These are phyloP conservation scores for Coelopa pilipes DNA, from an alignment of 2,888 invertebrate genomes.

Conservation along the genomic window DNA sequence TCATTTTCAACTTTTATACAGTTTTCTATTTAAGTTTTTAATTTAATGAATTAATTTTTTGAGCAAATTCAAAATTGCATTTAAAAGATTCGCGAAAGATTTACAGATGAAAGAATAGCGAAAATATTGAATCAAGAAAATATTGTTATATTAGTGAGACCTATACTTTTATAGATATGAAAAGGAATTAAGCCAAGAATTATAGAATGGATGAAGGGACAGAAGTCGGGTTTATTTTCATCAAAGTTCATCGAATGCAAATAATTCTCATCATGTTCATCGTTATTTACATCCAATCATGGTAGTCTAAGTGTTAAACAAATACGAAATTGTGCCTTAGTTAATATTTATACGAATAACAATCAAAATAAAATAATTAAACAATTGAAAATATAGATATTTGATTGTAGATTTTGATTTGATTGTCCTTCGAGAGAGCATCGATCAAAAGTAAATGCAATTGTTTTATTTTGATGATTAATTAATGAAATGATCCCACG, in stretches of 20 bases:
- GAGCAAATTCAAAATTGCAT: too few relatives aligned
- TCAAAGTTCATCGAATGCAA: constrained; percentile 14
- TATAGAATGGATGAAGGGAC: too few relatives aligned
- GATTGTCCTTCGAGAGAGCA: neutral
- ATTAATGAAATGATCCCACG: neutral
- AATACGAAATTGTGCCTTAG: constrained; percentile 33
- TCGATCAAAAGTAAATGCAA: neutral
- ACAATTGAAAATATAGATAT: neutral
- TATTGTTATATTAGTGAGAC: too few relatives aligned
- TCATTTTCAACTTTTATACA: too few relatives aligned
- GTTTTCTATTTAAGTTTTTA: too few relatives aligned
- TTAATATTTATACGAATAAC: constrained; percentile 16
- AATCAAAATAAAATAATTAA: constrained; percentile 4
- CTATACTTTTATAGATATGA: too few relatives aligned
- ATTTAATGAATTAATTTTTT: too few relatives aligned
- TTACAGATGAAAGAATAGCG: too few relatives aligned
- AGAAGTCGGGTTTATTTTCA: too few relatives aligned
- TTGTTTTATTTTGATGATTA: neutral
- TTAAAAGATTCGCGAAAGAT: too few relatives aligned
- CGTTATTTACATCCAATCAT: neutral
- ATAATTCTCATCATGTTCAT: constrained; percentile 13
- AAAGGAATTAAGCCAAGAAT: too few relatives aligned
- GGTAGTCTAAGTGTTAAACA: constrained; percentile 23
- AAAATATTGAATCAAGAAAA: too few relatives aligned
- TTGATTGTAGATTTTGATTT: neutral